These are phyloP conservation scores for Leucoraja ocellata DNA, from an alignment of 2,797 vertebrate species.

Conservation along the genomic window DNA sequence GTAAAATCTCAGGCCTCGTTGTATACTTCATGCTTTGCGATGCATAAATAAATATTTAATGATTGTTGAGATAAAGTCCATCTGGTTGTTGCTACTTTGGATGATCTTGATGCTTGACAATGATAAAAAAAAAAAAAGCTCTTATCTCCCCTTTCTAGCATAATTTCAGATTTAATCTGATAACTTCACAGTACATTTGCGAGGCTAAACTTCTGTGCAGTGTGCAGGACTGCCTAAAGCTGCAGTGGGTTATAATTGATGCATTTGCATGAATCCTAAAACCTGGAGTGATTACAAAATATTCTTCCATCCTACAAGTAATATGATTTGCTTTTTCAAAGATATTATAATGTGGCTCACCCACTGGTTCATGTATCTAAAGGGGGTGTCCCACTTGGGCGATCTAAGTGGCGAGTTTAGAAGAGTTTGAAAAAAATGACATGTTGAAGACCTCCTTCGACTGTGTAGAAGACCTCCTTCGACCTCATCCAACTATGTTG, in stretches of 20 bases:
- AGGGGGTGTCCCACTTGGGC: no score
- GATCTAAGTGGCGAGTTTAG: no score
- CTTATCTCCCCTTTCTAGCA: background rate
- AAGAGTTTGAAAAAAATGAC: no score
- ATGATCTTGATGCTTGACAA: conserved; percentile 20
- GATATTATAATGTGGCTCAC: background rate
- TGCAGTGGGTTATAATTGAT: background rate
- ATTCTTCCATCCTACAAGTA: background rate
- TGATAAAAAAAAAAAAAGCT: background rate
- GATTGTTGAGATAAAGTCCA: background rate
- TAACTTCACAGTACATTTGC: background rate
- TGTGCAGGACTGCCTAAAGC: background rate
- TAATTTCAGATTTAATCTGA: conserved; percentile 22
- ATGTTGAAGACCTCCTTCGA: no score
- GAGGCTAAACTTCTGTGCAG: background rate
- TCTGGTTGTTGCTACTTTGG: background rate
- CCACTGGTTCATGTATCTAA: background rate
- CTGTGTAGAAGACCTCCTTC: no score
- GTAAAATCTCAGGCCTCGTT: background rate
- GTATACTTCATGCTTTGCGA: conserved; percentile 12
- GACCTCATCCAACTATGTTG: no score
- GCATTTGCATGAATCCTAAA: background rate
- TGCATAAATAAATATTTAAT: conserved; percentile 20
- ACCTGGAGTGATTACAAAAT: background rate
- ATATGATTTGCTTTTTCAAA: background rate